phyloP scores from a whole-genome alignment of 2,888 invertebrate species.

The Brachycybe producta region DNA sequence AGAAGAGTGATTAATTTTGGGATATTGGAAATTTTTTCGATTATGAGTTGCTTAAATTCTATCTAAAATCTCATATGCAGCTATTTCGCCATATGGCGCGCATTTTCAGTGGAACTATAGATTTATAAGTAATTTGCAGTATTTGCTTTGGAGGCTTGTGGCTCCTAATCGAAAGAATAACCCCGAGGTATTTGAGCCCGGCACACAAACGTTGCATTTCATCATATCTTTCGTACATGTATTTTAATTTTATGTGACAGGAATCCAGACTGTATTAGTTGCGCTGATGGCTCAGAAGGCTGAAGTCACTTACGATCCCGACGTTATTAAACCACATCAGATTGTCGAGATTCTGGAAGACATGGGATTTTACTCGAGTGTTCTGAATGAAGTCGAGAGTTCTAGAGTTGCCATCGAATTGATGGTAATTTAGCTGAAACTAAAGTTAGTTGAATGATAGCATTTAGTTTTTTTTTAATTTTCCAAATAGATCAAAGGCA shows the following conservation, averaged over 20 bases:
- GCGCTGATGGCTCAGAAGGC: constrained; percentile 89
- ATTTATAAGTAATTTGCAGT: too few species aligned
- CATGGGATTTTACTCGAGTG: constrained; percentile 25
- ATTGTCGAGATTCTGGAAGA: constrained; percentile 45
- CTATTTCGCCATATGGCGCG: too few species aligned
- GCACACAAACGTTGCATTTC: too few species aligned
- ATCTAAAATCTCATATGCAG: too few species aligned
- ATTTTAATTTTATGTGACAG: constrained; percentile 36
- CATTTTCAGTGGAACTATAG: too few species aligned
- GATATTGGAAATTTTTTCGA: too few species aligned
- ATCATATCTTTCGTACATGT: neutral
- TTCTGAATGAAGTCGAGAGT: too few species aligned
- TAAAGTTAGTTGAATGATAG: neutral
- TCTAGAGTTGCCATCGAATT: too few species aligned
- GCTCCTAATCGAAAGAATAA: too few species aligned
- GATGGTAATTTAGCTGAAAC: too few species aligned
- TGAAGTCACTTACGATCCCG: constrained; percentile 75
- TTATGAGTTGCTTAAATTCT: too few species aligned
- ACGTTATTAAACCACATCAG: constrained; percentile 57
- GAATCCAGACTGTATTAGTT: constrained; percentile 74
- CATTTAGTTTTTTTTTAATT: neutral
- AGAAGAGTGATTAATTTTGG: neutral
- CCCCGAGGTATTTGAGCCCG: too few species aligned
- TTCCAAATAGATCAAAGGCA: constrained; percentile 59
- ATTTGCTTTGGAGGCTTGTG: constrained; percentile 1